Evolutionary conservation across 2,113 vertebrate genomes (phyloP).

Genomic region (Corydoras maculifer): DNA sequence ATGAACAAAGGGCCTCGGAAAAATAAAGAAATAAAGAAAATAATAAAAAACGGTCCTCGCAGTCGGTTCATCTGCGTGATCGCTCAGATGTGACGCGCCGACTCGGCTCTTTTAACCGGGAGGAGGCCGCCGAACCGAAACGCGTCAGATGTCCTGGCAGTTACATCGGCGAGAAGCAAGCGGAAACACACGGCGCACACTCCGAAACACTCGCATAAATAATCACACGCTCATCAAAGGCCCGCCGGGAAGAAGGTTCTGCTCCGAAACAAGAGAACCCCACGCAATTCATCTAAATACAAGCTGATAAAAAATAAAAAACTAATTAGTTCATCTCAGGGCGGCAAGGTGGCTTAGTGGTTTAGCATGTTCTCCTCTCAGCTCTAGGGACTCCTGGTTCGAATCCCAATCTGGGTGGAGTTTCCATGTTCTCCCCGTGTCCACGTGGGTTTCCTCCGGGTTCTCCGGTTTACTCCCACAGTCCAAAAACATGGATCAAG

Average conservation of each 20-base stretch:
- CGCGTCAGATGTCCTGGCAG: slow-evolving; percentile 17
- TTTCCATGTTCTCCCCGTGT: no score
- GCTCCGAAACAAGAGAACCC: no score
- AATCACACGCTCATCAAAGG: slow-evolving; percentile 5
- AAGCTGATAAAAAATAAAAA: no score
- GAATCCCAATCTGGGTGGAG: no score
- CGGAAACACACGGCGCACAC: slow-evolving; percentile 11
- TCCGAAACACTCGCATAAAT: neutral
- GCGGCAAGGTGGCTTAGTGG: no score
- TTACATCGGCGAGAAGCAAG: slow-evolving; percentile 9
- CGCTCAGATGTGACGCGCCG: slow-evolving; percentile 7
- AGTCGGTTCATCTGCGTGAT: neutral
- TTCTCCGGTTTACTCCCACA: no score
- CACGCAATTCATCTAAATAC: no score
- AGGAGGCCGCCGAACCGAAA: slow-evolving; percentile 1
- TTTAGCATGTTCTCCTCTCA: no score
- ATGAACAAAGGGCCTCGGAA: slow-evolving; percentile 45
- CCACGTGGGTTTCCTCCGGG: no score
- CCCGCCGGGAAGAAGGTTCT: neutral
- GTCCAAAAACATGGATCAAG: no score
- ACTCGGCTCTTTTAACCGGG: neutral
- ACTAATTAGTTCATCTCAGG: no score
- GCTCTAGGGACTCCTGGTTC: no score
- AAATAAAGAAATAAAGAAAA: slow-evolving; percentile 1
- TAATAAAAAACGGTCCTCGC: slow-evolving; percentile 3